Evolutionary conservation across 92 coral and sea anemone species (phyloP), one percentile per base, ranked within the genome.

Genomic region (Galaxea fascicularis): DNA sequence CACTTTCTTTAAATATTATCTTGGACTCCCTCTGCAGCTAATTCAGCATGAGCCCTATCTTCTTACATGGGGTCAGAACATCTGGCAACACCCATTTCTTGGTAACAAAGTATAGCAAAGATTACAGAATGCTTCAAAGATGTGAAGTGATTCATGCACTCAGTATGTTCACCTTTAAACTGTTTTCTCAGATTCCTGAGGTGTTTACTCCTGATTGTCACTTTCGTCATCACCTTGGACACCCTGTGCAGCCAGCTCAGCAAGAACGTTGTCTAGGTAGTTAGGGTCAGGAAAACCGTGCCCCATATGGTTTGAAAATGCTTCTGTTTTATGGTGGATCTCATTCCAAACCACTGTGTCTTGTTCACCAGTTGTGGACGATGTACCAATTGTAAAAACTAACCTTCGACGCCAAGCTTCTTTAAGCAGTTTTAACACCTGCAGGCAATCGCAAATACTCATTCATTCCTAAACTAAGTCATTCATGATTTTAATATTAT

Each of bases 251-350:
- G 95, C 95, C 64, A 96, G 93, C 77, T 96, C 98, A 3, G 92
- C 89, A 21, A 96, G 92, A 17, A 96, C 90, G 73, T 96, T 96
- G 49, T 96, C 98, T 51, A 96, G 85, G 82, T 96, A 91, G 47
- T 89, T 96, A 13, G 98, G 98, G 65, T 96, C 98, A 7, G 98
- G 98, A 85, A 82, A 96, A 10, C 98, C 98, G 78, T 94, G 94
- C 11, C 98, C 98, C 35, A 90, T 87, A 46, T 79, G 79, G 79
- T 96, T 96, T 74, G 95, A 88, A 83, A 84, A 88, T 72, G 96
- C 79, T 78, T 96, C 98, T 3, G 98, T 94, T 80, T 96, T 96
- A 88, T 96, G 98, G 74, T 96, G 98, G 44, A 96, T 96, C 67
- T 94, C 98, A 79, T 96, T 96, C 98, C 98, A 96, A 0, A 94